phyloP scores from a whole-genome alignment of 2,113 vertebrate genomes.

The Arenaria interpres region DNA sequence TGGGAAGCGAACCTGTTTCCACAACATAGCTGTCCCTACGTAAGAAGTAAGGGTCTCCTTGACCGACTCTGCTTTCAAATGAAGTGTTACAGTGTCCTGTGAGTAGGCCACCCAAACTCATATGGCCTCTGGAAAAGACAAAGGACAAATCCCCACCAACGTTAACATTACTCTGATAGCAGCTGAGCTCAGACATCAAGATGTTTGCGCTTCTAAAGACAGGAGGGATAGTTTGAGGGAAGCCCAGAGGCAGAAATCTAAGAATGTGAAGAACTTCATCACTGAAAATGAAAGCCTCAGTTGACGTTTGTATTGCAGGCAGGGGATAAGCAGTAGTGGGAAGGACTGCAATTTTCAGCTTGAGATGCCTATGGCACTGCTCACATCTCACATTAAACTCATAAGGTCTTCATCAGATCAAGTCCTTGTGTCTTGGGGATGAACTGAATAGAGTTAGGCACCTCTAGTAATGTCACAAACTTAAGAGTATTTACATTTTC shows the following conservation, averaged over 20 bases:
- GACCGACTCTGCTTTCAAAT: neutral
- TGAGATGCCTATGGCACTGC: accelerated
- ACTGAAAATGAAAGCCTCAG: neutral
- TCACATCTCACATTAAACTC: neutral
- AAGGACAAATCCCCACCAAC: neutral
- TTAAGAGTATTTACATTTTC: neutral
- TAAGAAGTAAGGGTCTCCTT: neutral
- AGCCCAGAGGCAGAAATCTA: neutral
- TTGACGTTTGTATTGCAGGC: neutral
- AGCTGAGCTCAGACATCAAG: neutral
- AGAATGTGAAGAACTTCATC: neutral
- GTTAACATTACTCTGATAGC: neutral
- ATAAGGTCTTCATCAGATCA: neutral
- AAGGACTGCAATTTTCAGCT: neutral
- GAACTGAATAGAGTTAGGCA: neutral
- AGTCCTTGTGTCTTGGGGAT: neutral
- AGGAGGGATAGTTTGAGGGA: neutral
- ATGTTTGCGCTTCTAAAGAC: neutral
- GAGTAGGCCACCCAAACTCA: neutral
- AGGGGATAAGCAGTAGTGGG: neutral
- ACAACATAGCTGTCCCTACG: accelerated
- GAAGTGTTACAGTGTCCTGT: neutral
- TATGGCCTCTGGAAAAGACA: neutral
- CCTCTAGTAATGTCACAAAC: neutral
- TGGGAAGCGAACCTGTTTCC: neutral